Conservation (phyloP, 2,888 invertebrate genomes). For the Chymomyza amoena region DNA sequence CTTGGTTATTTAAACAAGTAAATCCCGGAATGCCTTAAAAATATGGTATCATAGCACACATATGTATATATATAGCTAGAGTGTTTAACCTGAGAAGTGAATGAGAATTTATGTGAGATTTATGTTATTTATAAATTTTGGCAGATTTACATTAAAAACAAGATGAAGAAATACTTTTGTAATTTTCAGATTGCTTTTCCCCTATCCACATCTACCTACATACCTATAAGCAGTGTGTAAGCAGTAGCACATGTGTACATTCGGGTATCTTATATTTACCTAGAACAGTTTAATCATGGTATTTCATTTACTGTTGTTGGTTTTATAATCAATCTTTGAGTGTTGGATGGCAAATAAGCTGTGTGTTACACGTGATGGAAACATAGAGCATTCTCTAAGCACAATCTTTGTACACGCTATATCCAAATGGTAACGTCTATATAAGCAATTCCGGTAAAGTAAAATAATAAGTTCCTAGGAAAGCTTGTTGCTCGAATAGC, state of each 20-base stretch:
- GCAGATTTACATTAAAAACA: neutral
- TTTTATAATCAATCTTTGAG: slow-evolving; percentile 51
- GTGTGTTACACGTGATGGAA: slow-evolving; percentile 66
- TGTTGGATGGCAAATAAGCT: slow-evolving; percentile 61
- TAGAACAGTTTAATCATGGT: neutral
- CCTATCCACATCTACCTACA: neutral
- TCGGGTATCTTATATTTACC: neutral
- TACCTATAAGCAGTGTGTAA: neutral
- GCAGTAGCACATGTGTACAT: neutral
- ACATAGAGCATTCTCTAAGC: slow-evolving; percentile 5
- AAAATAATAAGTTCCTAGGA: no score
- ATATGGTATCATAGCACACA: neutral
- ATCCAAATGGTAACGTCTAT: no score
- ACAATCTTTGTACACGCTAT: no score
- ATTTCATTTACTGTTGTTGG: slow-evolving; percentile 1
- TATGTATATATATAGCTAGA: neutral
- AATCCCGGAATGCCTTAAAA: slow-evolving; percentile 3
- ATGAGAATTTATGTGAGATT: neutral
- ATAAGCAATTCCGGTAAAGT: no score
- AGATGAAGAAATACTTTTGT: neutral
- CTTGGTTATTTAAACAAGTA: slow-evolving; percentile 32
- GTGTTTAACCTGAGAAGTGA: neutral
- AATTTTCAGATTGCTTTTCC: neutral
- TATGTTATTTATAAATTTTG: neutral
- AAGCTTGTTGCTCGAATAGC: no score